Evolutionary conservation across 1,140 invertebrate genomes (phyloP).

Genomic region (Drosophila punjabiensis): DNA sequence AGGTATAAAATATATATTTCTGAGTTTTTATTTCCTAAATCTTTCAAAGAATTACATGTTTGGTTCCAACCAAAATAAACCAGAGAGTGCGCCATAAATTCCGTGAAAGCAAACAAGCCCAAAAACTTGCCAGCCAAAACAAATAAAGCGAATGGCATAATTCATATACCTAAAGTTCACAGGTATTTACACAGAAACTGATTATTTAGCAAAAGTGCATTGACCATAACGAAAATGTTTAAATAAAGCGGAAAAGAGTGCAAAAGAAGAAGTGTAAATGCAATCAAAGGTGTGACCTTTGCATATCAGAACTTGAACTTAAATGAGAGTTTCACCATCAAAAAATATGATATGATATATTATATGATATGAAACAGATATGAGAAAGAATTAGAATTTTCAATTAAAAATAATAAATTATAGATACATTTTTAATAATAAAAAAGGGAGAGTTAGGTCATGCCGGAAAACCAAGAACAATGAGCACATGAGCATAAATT

Average conservation of each 20-base stretch:
- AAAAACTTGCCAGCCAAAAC: conserved; percentile 12
- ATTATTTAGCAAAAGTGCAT: conserved; percentile 10
- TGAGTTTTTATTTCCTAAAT: not conserved
- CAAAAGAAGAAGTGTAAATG: not conserved
- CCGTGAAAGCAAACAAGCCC: not conserved
- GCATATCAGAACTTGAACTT: not conserved
- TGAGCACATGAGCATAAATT: too few relatives aligned
- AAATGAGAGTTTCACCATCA: not conserved
- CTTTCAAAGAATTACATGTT: too few relatives aligned
- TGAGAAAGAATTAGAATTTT: not conserved
- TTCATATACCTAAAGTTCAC: not conserved
- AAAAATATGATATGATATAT: too few relatives aligned
- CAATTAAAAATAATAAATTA: not conserved
- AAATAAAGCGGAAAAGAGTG: not conserved
- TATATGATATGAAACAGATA: not conserved
- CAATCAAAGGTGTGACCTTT: not conserved
- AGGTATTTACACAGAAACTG: conserved; percentile 16
- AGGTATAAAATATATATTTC: not conserved
- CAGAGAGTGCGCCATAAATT: not conserved
- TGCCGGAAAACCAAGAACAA: too few relatives aligned
- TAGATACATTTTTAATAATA: too few relatives aligned
- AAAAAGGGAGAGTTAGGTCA: too few relatives aligned
- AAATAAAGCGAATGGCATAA: conserved; percentile 12
- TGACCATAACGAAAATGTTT: conserved; percentile 4
- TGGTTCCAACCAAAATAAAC: conserved; percentile 14